phyloP scores from a whole-genome alignment of 2,113 vertebrate genomes.

The Rhinopomastus cyanomelas region DNA sequence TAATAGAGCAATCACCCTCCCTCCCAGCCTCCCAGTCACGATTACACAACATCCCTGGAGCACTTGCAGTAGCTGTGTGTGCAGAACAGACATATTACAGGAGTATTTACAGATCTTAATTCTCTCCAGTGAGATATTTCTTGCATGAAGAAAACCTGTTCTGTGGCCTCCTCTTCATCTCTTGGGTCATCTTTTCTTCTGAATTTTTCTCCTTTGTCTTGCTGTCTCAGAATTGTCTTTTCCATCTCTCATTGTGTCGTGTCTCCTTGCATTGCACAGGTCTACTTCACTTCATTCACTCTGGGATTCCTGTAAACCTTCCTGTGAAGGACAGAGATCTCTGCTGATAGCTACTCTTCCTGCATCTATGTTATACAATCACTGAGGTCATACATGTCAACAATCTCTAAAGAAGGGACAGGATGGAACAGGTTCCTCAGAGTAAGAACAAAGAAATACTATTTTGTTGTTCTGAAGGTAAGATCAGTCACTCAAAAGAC shows the following conservation, averaged over 20 bases:
- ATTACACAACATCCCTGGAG: conserved; percentile 28
- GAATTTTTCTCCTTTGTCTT: not conserved
- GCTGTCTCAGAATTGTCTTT: not conserved
- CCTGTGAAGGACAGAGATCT: not conserved
- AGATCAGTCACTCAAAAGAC: not conserved
- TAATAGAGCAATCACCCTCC: conserved; percentile 38
- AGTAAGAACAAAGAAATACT: not conserved
- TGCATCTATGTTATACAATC: accelerated
- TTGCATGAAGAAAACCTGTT: not conserved
- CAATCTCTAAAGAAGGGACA: not conserved
- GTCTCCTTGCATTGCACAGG: not conserved
- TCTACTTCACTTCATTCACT: not conserved
- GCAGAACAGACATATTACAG: not conserved
- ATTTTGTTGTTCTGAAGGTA: not conserved
- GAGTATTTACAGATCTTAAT: conserved; percentile 1
- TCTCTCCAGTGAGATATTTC: not conserved
- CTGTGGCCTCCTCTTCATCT: not conserved
- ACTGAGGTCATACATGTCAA: not conserved
- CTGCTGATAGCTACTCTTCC: not conserved
- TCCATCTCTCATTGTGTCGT: not conserved
- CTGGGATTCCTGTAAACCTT: not conserved
- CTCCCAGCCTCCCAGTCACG: conserved; percentile 24
- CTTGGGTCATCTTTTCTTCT: not conserved
- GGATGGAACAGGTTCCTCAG: not conserved
- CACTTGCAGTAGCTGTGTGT: not conserved